Conservation (phyloP, 2,888 invertebrate genomes). For the Drosophila bunnanda region DNA sequence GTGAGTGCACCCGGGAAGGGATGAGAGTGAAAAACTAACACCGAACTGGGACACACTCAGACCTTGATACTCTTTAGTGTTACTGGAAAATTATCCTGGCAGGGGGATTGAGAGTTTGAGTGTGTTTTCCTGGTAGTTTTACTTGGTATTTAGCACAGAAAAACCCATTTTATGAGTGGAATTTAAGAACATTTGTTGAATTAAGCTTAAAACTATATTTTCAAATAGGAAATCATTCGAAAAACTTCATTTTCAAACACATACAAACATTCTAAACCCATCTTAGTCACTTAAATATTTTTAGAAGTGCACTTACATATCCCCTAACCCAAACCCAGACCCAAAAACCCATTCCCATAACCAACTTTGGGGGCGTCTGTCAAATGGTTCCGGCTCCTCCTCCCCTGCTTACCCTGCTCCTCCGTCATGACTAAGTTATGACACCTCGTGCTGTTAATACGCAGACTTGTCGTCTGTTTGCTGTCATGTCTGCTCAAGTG, state of each 20-base stretch:
- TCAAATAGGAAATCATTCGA: too few relatives aligned
- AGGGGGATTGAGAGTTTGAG: not conserved
- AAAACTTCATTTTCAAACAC: too few relatives aligned
- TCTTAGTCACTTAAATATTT: not conserved
- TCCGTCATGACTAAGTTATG: constrained; percentile 52
- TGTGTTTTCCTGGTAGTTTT: not conserved
- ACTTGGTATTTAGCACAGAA: not conserved
- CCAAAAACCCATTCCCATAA: not conserved
- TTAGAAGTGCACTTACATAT: not conserved
- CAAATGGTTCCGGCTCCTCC: constrained; percentile 23
- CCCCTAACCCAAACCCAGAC: not conserved
- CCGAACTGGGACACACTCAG: not conserved
- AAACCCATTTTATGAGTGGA: not conserved
- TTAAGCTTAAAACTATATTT: too few relatives aligned
- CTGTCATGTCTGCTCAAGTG: constrained; percentile 46
- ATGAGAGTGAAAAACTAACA: not conserved
- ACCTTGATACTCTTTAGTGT: constrained; percentile 16
- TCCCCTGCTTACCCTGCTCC: not conserved
- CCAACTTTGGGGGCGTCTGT: constrained; percentile 3
- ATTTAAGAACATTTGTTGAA: not conserved
- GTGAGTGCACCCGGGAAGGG: constrained; percentile 26
- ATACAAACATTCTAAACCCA: too few relatives aligned
- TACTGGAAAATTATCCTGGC: constrained; percentile 2
- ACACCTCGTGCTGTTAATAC: constrained; percentile 45
- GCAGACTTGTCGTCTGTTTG: constrained; percentile 47